phyloP scores from a whole-genome alignment of 2,113 vertebrate species.

The Engystomops pustulosus region DNA sequence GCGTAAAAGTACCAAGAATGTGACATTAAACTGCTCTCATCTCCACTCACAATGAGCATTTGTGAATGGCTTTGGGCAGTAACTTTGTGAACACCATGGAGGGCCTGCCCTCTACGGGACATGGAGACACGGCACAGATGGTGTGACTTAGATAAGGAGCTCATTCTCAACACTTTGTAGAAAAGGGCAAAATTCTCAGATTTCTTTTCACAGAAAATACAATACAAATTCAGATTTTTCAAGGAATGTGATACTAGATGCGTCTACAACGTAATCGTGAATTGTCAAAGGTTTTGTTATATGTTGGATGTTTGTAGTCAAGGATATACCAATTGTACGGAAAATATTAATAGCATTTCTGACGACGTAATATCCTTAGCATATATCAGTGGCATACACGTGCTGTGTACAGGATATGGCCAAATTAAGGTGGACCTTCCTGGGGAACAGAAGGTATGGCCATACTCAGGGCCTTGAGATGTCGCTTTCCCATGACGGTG shows the following conservation, averaged over 20 bases:
- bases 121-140: background rate
- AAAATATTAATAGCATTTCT: background rate
- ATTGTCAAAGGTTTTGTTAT: background rate
- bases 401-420: too few species aligned
- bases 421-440: too few species aligned
- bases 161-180: background rate
- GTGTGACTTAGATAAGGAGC: background rate
- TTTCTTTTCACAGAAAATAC: background rate
- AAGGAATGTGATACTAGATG: background rate
- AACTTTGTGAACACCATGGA: background rate
- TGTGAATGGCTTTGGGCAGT: slow-evolving; percentile 28
- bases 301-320: background rate
- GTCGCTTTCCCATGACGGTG: too few species aligned
- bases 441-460: too few species aligned
- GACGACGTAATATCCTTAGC: background rate
- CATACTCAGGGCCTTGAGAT: too few species aligned
- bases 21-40: slow-evolving; percentile 58
- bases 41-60: slow-evolving; percentile 29
- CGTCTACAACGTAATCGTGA: background rate
- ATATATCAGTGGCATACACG: background rate
- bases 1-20: slow-evolving; percentile 55
- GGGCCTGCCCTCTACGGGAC: slow-evolving; percentile 22
- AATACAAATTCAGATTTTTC: background rate
- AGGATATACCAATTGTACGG: background rate
- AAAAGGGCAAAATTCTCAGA: background rate